Evolutionary conservation across 2,888 invertebrate species (phyloP), one percentile per base, ranked within the genome.

Genomic region (Drosophila greeni): DNA sequence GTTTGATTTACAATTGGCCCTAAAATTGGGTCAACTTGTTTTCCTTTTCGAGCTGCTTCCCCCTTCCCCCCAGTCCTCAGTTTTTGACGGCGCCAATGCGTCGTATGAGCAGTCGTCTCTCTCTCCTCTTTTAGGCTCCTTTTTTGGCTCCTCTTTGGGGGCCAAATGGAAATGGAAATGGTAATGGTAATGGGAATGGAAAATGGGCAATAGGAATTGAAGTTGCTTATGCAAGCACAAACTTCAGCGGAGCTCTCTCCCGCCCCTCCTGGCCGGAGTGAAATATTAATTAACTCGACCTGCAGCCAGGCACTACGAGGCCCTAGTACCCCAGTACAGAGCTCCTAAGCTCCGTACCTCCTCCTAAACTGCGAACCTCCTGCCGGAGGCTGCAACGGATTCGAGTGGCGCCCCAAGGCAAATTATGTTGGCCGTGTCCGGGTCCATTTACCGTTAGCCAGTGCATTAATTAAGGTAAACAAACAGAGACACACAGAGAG

Each of bases 381-480:
- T n/a, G 39, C 39, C 18, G 23, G 62, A 64, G 62, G 52, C 62
- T 62, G 61, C 61, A 64, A 18, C 29, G 33, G 49, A 26, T 59
- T 42, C 26, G 34, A 59, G 53, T 47, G 48, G 64, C 40, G 40
- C 45, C 42, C 39, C 45, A 55, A 72, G 53, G 48, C 65, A 82
- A 78, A 82, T 75, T 78, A 78, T 76, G 78, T 66, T 81, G 81
- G 64, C 66, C 20, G 48, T 47, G 34, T 37, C 33, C 47, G 49
- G 49, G 36, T 58, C 70, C 61, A 33, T 62, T 70, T 61, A 33
- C 62, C 62, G 67, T 70, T 70, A 49, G 67, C 43, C 68, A 72
- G 59, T 79, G 81, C 81, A 81, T 81, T 81, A 81, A 81, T 81
- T 81, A 81, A 83, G 84, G 85, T 85, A 81, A 81, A 81, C 75